Evolutionary conservation across 2,797 vertebrate species (phyloP).

Genomic region (Gallinago nigripennis): DNA sequence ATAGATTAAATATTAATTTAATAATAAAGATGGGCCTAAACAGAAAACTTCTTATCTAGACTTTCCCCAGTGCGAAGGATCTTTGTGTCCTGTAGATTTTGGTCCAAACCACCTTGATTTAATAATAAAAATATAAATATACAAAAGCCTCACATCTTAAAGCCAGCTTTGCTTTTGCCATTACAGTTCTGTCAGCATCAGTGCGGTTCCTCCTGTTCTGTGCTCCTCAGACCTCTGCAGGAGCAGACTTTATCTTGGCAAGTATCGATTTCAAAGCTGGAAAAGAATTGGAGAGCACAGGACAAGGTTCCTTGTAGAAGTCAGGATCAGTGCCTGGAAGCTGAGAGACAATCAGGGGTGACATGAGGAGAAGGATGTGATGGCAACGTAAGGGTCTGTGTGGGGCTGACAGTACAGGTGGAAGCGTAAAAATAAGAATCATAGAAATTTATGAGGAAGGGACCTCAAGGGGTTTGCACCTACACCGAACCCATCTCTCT

Average conservation of each 20-base stretch:
- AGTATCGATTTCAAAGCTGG: background rate
- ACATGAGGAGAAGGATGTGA: background rate
- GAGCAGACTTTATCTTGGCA: background rate
- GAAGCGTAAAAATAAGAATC: background rate
- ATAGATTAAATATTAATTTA: background rate
- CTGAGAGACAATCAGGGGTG: background rate
- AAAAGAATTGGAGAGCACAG: background rate
- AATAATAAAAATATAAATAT: background rate
- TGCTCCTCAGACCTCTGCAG: background rate
- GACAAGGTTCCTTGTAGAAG: background rate
- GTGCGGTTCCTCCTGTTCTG: background rate
- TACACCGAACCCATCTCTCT: background rate
- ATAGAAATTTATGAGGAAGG: background rate
- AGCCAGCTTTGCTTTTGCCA: background rate
- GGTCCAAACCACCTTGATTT: background rate
- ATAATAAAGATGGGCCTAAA: background rate
- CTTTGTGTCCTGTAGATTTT: background rate
- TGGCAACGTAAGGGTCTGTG: background rate
- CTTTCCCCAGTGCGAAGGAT: background rate
- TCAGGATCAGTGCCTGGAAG: background rate
- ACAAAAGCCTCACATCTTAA: background rate
- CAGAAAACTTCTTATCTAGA: background rate
- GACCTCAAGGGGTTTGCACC: background rate
- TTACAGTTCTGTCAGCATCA: background rate
- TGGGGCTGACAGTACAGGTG: background rate